Evolutionary conservation across 2,888 invertebrate species (phyloP).

Genomic region (Eupithecia centaureata): DNA sequence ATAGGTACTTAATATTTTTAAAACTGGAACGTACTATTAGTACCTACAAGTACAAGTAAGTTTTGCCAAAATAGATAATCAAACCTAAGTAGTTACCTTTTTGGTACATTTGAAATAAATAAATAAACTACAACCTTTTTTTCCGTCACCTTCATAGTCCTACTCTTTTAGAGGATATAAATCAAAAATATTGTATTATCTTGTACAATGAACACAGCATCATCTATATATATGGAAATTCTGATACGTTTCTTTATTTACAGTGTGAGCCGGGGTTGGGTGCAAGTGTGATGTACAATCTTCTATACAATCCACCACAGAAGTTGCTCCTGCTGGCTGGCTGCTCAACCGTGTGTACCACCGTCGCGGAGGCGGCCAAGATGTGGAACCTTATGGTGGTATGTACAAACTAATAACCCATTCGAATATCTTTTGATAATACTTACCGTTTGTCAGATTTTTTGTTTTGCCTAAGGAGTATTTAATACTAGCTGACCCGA

Average conservation of each 20-base stretch:
- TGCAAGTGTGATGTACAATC: constrained; percentile 99
- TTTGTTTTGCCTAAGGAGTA: background rate
- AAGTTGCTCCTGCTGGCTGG: constrained; percentile 97
- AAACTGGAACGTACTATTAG: too few species aligned
- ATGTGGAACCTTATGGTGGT: constrained; percentile 99
- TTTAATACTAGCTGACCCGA: too few species aligned
- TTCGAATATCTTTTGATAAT: constrained; percentile 3
- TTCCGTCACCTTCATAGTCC: background rate
- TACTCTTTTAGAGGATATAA: background rate
- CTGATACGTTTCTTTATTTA: constrained; percentile 44
- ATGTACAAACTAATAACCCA: constrained; percentile 71
- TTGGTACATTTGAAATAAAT: background rate
- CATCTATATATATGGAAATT: too few species aligned
- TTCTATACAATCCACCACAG: constrained; percentile 97
- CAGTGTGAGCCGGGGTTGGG: constrained; percentile 99
- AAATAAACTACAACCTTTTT: constrained; percentile 1
- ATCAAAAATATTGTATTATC: too few species aligned
- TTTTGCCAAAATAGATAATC: background rate
- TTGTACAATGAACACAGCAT: too few species aligned
- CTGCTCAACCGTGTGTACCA: constrained; percentile 99
- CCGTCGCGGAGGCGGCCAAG: constrained; percentile 99
- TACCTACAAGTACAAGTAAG: too few species aligned
- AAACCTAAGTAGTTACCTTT: background rate
- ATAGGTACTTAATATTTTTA: too few species aligned
- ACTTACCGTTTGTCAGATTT: background rate